Evolutionary conservation across 2,113 vertebrate genomes (phyloP), one percentile per base, ranked within the genome.

Genomic region (Xiphias gladius): DNA sequence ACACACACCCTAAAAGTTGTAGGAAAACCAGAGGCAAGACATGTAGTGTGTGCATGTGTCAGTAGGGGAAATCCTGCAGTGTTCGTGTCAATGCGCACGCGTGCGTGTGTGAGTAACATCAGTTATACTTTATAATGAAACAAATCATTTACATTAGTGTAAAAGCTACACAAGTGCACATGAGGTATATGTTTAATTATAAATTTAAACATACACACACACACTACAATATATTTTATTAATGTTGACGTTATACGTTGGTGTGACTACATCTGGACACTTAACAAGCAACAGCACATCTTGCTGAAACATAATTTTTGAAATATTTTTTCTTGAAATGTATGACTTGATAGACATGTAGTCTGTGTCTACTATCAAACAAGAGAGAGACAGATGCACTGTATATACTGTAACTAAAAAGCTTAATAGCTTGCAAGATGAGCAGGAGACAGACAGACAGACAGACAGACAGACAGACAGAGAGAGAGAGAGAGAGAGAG

Each of bases 361-460:
- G 66, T 66, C 54, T 58, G 55, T 70, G 55, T 70, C 20, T 62
- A 28, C 11, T 4, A 61, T 65, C 50, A 39, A 28, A 77, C 10
- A 17, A 39, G 30, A 78, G 4, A 46, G 13, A 78, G 55, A 71
- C 50, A 62, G 32, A 68, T 57, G 48, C 12, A 26, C 32, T 66
- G 66, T 30, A 70, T 11, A 41, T 57, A 35, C 32, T 35, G 32
- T 35, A 79, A 90, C 80, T 69, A 79, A 68, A 76, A 82, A 75
- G 84, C 68, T 55, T 72, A 77, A 82, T 66, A 77, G 78, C 73
- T 57, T 69, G 57, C 10, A 55, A 83, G 68, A 89, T 55, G 72
- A 87, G 82, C 48, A 66, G 55, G n/a, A 30, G 32, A n/a, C n/a
- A n/a, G n/a, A n/a, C n/a, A n/a, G n/a, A n/a, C n/a, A n/a, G n/a